Evolutionary conservation across 64 coral and sea anemone genomes (phyloP), one percentile per base, ranked within the genome.

Genomic region (Platygyra sinensis): DNA sequence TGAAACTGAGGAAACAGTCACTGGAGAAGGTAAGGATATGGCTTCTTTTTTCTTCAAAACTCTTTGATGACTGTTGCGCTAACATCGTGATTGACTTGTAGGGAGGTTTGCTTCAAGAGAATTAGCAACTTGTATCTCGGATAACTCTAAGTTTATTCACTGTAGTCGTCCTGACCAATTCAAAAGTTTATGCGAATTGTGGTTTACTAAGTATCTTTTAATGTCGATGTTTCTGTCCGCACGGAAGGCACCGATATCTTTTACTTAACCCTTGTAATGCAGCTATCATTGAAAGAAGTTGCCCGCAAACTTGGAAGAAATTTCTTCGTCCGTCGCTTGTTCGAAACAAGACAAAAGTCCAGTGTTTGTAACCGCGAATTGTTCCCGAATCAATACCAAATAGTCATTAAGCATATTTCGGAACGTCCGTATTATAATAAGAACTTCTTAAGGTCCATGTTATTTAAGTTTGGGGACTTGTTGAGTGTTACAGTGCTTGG

Each of bases 331-430:
- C 1, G n/a, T 69, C 22, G 65, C 22, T 69, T 69, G 20, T 25
- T 78, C 76, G 38, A 10, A 18, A 20, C 5, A 10, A 27, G 25
- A 69, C 22, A 69, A 24, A 69, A 69, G n/a, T 69, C n/a, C 9
- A 67, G 65, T 25, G 65, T 69, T 69, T 69, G 24, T 25, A 27
- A 69, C 10, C 25, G 22, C 65, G 5, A 69, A 10, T 25, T 10
- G 65, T 69, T 69, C 4, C 14, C 8, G 42, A 50, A 71, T 71
- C 81, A 85, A 85, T 71, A 51, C 11, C 19, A 2, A 12, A 15
- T 12, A 61, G 4, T 71, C n/a, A 85, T 85, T 85, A 27, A 85
- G 63, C 62, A 9, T 51, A 64, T 85, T 71, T 69, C 60, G 13
- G 25, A 29, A 28, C 0, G 65, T 4, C 62, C 33, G 71, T 67